Conservation (phyloP, 2,113 vertebrate species). For the Scopus umbretta region DNA sequence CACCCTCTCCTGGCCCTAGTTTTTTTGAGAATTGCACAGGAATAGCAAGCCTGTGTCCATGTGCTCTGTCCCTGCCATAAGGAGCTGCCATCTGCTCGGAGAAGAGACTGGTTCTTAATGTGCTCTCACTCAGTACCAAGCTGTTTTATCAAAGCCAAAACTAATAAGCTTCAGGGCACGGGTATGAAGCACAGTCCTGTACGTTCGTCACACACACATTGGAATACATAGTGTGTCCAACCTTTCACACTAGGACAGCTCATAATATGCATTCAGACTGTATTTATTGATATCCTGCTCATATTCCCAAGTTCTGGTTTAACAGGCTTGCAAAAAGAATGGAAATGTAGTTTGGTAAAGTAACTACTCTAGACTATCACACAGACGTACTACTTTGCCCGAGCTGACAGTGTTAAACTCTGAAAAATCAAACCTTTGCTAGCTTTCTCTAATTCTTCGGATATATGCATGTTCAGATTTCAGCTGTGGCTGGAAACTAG, state of each 20-base stretch:
- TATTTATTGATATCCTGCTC: background rate
- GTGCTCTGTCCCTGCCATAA: slow-evolving; percentile 30
- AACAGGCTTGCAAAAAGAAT: background rate
- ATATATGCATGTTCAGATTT: background rate
- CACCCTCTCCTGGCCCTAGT: background rate
- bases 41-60: background rate
- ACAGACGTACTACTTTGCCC: background rate
- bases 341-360: background rate
- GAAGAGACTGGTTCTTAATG: background rate
- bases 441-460: background rate
- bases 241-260: background rate
- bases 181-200: background rate
- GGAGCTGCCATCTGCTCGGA: slow-evolving; percentile 35
- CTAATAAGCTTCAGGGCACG: background rate
- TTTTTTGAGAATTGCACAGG: background rate
- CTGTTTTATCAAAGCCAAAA: background rate
- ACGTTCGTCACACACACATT: background rate
- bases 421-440: background rate
- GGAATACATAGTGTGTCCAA: background rate
- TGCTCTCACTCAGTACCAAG: slow-evolving; percentile 8
- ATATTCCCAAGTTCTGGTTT: background rate
- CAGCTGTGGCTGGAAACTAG: background rate
- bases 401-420: background rate
- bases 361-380: background rate
- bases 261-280: background rate